These are phyloP conservation scores for Bombus pyrosoma DNA, from an alignment of 1,140 invertebrate species.

Conservation along the genomic window DNA sequence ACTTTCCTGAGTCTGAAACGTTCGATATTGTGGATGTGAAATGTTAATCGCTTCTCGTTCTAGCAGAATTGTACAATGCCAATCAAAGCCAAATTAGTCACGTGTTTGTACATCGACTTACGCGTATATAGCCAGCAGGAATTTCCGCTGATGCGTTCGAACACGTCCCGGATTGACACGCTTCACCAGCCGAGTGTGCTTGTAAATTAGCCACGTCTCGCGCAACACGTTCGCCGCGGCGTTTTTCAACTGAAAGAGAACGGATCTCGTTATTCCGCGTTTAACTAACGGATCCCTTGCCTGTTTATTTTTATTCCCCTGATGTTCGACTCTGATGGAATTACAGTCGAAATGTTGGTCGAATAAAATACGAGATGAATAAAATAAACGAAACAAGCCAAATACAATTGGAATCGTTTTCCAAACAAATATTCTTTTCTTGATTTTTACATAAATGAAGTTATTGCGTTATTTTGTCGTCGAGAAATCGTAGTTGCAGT, in stretches of 20 bases:
- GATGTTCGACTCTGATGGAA: not conserved
- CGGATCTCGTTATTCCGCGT: not conserved
- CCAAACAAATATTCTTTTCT: not conserved
- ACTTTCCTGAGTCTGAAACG: slow-evolving; percentile 96
- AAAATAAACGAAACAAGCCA: not conserved
- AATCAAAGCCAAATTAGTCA: slow-evolving; percentile 8
- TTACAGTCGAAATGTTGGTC: not conserved
- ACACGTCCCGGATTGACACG: slow-evolving; percentile 97
- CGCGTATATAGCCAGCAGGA: slow-evolving; percentile 99
- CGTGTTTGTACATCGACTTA: slow-evolving; percentile 84
- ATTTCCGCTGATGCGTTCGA: slow-evolving; percentile 99
- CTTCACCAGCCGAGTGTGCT: slow-evolving; percentile 99
- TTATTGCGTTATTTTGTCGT: not conserved
- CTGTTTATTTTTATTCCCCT: not conserved
- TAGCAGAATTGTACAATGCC: not conserved
- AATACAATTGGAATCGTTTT: not conserved
- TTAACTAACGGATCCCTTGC: not conserved
- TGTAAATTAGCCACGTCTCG: slow-evolving; percentile 99
- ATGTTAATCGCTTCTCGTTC: no score
- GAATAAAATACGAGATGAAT: not conserved
- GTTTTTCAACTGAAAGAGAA: slow-evolving; percentile 95
- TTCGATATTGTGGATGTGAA: slow-evolving; percentile 28
- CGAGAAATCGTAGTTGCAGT: not conserved
- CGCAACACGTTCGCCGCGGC: slow-evolving; percentile 99
- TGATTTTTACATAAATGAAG: not conserved